Conservation (phyloP, 2,888 invertebrate genomes). For the Carterocephalus palaemon region DNA sequence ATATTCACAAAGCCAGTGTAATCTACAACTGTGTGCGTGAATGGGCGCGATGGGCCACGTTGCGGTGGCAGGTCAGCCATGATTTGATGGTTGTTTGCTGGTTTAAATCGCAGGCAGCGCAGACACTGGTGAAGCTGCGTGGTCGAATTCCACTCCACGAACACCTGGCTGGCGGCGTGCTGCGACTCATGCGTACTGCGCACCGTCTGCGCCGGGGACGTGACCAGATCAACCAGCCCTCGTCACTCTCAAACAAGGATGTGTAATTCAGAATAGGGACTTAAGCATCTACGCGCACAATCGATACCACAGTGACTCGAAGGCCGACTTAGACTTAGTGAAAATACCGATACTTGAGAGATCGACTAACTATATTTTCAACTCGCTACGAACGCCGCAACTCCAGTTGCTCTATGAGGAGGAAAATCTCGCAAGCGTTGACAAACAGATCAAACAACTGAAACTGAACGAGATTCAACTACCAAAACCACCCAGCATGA, state of each 20-base stretch:
- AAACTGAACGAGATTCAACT: background rate
- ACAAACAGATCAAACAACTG: background rate
- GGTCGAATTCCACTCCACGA: background rate
- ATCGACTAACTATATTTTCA: constrained; percentile 1
- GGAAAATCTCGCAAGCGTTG: background rate
- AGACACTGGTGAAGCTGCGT: background rate
- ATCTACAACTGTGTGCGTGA: too few species aligned
- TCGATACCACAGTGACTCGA: background rate
- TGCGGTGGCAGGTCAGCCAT: too few species aligned
- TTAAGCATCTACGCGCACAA: background rate
- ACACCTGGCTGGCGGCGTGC: constrained; percentile 2
- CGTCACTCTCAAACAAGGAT: background rate
- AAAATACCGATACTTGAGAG: constrained; percentile 3
- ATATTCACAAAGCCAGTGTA: too few species aligned
- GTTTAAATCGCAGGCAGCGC: too few species aligned
- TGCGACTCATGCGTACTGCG: constrained; percentile 1
- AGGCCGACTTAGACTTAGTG: background rate
- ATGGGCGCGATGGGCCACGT: too few species aligned
- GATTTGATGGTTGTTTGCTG: too few species aligned
- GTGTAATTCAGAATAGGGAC: background rate
- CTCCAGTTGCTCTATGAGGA: background rate
- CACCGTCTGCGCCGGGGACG: constrained; percentile 1
- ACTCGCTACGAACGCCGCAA: background rate
- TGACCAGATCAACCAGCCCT: background rate
- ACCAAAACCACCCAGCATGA: background rate